Evolutionary conservation across 2,113 vertebrate genomes (phyloP).

Genomic region (Craseonycteris thonglongyai): DNA sequence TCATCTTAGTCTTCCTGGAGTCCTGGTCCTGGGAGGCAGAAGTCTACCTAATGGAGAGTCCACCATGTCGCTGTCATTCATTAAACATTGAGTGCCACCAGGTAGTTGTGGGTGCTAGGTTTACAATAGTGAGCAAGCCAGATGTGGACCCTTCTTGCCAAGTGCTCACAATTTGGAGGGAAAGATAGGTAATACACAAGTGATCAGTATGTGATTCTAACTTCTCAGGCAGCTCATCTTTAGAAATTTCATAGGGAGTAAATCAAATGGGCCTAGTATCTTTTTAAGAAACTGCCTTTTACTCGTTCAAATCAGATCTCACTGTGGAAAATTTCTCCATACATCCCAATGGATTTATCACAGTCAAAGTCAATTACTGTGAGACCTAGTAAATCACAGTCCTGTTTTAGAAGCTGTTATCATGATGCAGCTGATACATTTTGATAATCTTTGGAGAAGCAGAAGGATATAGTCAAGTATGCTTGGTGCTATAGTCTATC

Average conservation of each 20-base stretch:
- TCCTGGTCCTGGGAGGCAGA: neutral
- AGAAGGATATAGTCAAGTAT: neutral
- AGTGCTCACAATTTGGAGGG: neutral
- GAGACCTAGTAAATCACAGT: neutral
- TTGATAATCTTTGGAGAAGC: neutral
- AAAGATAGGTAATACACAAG: neutral
- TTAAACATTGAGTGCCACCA: neutral
- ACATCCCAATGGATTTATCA: neutral
- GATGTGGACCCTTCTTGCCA: neutral
- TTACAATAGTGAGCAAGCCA: neutral
- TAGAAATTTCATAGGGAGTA: neutral
- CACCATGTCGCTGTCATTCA: neutral
- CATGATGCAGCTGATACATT: neutral
- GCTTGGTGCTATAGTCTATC: neutral
- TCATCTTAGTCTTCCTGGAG: neutral
- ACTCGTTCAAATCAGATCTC: neutral
- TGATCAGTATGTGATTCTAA: neutral
- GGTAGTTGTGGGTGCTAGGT: neutral
- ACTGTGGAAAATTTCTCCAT: neutral
- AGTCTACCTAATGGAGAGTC: neutral
- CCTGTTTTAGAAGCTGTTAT: neutral
- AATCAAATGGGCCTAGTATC: neutral
- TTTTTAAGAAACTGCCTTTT: neutral
- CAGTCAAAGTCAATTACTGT: neutral
- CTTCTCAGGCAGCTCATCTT: neutral